Base-by-base conservation (phyloP, 2,113 vertebrate species). In the Pituophis catenifer region DNA sequence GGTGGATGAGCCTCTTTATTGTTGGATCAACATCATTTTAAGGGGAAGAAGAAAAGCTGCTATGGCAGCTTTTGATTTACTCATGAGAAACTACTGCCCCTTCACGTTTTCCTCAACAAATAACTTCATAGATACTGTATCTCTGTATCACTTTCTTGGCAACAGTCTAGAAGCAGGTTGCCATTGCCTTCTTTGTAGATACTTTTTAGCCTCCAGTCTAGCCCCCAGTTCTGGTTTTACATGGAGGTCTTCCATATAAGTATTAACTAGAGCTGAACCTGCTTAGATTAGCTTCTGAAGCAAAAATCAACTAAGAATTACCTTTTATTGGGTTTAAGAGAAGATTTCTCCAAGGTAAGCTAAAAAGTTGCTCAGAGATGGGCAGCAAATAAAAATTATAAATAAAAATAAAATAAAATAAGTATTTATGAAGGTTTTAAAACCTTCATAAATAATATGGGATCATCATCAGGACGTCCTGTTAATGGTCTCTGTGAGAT, bases 1-100 rank as follows among this genome's bases (percentile, higher is more conserved):
- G 86, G 19, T 38, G 59, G 93, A 44, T 88, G 94, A 23, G 48
- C 62, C 75, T 23, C 5, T 59, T 17, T 93, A 81, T 89, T 94
- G 91, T 44, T 50, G 91, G 59, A 85, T 93, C 90, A 88, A 26
- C 21, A 10, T 29, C 29, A 59, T n/a, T 90, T 90, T 90, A 50
- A n/a, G 70, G n/a, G 15, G 15, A 81, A 81, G 7, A 75, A 81
- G 70, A 81, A 81, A 81, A 81, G 15, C 33, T 81, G 15, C 15
- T 33, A 38, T 81, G 6, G n/a, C 70, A 81, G 15, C 3, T 55
- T 70, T 70, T 70, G 26, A 70, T 70, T 70, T 70, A 70, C 29
- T 70, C 29, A 70, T 70, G 62, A 70, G 12, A 81, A 38, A 19
- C 33, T 38, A 38, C 15, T 19, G 70, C 70, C 70, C n/a, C n/a